Conservation (phyloP, 2,888 invertebrate species). For the Branchellion lobata region DNA sequence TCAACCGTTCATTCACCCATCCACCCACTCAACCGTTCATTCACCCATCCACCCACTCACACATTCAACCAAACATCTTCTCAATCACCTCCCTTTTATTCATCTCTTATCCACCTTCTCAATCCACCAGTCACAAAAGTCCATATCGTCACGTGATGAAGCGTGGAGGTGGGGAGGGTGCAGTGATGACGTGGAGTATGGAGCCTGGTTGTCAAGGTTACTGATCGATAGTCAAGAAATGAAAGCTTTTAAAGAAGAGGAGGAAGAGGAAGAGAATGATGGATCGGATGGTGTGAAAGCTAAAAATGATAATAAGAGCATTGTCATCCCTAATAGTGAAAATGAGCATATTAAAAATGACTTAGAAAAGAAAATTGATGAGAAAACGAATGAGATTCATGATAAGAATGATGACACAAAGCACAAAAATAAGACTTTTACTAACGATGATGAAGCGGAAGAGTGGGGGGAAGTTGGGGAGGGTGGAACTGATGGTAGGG, state of each 20-base stretch:
- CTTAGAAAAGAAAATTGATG: neutral
- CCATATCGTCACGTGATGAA: slow-evolving; percentile 59
- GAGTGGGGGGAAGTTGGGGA: too few species aligned
- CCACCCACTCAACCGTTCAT: too few species aligned
- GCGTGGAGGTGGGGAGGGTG: slow-evolving; percentile 69
- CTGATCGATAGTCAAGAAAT: slow-evolving; percentile 64
- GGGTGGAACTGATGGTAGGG: neutral
- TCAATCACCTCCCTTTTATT: neutral
- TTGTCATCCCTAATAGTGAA: too few species aligned
- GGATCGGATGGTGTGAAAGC: neutral
- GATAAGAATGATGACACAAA: too few species aligned
- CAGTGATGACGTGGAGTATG: slow-evolving; percentile 67
- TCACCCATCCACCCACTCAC: too few species aligned
- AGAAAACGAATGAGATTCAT: too few species aligned
- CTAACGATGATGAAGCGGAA: too few species aligned
- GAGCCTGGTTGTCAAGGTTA: slow-evolving; percentile 65
- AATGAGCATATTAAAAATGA: neutral
- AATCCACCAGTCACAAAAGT: slow-evolving; percentile 10
- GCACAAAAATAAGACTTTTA: too few species aligned
- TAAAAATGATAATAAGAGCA: neutral
- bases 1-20: slow-evolving; percentile 7
- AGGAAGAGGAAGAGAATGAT: neutral
- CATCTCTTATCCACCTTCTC: too few species aligned
- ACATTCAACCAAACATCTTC: neutral
- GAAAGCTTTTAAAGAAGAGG: neutral